phyloP scores from a whole-genome alignment of 2,113 vertebrate species.

The Protomyctophum bolini region DNA sequence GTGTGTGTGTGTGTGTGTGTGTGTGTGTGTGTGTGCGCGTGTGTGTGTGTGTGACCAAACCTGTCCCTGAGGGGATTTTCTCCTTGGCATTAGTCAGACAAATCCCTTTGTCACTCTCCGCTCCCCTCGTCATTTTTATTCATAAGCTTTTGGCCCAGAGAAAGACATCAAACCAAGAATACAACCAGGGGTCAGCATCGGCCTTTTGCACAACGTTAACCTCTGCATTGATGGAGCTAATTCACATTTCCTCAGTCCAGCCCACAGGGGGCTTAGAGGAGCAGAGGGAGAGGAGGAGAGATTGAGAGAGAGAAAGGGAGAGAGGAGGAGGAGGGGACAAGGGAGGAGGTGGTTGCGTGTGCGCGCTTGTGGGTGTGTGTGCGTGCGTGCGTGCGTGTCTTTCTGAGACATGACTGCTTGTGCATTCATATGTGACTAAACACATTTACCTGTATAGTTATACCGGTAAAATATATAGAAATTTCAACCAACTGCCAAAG shows the following conservation, averaged over 20 bases:
- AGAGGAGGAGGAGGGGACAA: slow-evolving; percentile 12
- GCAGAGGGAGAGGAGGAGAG: slow-evolving; percentile 42
- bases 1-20: too few relatives aligned
- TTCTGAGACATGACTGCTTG: too few relatives aligned
- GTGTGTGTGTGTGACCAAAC: slow-evolving; percentile 58
- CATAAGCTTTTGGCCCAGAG: slow-evolving; percentile 78
- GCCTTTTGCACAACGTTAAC: slow-evolving; percentile 79
- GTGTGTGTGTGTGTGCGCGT: too few relatives aligned
- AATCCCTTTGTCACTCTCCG: slow-evolving; percentile 76
- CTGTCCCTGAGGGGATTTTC: slow-evolving; percentile 68
- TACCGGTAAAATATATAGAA: too few relatives aligned
- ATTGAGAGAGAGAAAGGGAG: slow-evolving; percentile 34
- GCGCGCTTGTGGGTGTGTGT: neutral
- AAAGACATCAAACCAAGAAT: slow-evolving; percentile 83
- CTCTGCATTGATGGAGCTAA: slow-evolving; percentile 80
- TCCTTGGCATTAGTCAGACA: slow-evolving; percentile 76
- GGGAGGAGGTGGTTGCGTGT: slow-evolving; percentile 8
- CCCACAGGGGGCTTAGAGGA: slow-evolving; percentile 64
- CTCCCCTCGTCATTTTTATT: slow-evolving; percentile 78
- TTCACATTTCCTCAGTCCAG: slow-evolving; percentile 82
- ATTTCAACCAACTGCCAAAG: too few relatives aligned
- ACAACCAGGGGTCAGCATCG: slow-evolving; percentile 77
- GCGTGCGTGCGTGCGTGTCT: slow-evolving; percentile 12
- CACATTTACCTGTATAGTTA: too few relatives aligned
- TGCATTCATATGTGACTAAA: too few relatives aligned